Percentiles rank a stretch among this genome's conserved stretches.
Conservation (phyloP, 2,888 invertebrate genomes). For the Clunio marinus region DNA sequence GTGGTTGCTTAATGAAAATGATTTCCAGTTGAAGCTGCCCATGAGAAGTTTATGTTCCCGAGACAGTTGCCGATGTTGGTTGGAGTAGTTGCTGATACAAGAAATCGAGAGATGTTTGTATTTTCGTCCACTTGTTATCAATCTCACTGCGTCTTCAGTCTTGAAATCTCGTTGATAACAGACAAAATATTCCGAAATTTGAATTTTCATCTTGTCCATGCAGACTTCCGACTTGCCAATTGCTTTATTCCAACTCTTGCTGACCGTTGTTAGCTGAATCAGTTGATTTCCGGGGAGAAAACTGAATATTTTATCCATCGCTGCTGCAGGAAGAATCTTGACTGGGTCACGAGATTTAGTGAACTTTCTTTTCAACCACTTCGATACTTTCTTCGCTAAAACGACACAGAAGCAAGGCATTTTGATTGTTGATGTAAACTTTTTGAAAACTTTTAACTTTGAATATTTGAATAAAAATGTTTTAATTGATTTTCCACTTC, state of each 20-base stretch:
- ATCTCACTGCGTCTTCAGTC: background rate
- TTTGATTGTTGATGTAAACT: no score
- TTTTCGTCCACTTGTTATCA: background rate
- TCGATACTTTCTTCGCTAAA: no score
- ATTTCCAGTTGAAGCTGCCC: background rate
- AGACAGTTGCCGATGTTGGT: background rate
- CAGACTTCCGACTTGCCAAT: background rate
- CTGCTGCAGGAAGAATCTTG: background rate
- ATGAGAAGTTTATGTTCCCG: background rate
- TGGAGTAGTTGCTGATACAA: background rate
- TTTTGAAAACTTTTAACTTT: no score
- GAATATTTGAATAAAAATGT: no score
- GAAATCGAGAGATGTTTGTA: background rate
- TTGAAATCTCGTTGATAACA: background rate
- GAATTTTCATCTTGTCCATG: background rate
- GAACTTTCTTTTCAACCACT: no score
- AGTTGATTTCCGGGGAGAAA: background rate
- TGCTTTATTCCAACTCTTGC: background rate
- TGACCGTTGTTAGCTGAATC: background rate
- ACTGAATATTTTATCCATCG: background rate
- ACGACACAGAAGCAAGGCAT: no score
- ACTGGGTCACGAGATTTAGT: background rate
- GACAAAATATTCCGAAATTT: background rate
- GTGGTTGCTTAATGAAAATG: background rate
- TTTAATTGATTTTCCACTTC: no score